phyloP scores from a whole-genome alignment of 2,113 vertebrate species.

The Dicrurus megarhynchus region DNA sequence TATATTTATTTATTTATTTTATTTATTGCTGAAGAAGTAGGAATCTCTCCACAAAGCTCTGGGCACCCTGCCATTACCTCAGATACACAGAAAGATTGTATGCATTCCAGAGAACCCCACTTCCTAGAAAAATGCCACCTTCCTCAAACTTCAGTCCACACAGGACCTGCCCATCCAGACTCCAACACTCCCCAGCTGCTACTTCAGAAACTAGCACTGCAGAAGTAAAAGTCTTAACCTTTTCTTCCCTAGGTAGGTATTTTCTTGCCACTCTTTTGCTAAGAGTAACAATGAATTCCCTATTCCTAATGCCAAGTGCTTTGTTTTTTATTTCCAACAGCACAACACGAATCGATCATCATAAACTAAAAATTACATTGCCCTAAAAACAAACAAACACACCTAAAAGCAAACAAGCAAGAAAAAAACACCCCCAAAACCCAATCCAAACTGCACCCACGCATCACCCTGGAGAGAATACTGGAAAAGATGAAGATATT shows the following conservation, averaged over 20 bases:
- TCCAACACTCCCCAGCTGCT: neutral
- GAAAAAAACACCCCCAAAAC: fast-evolving
- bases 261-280: neutral
- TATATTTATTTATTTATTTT: neutral
- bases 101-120: neutral
- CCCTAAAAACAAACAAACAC: neutral
- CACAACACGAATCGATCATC: neutral
- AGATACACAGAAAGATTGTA: neutral
- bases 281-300: neutral
- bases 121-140: neutral
- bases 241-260: neutral
- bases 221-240: neutral
- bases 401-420: neutral
- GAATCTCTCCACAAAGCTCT: neutral
- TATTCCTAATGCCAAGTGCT: neutral
- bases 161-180: neutral
- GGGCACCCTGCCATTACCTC: neutral
- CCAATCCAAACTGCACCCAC: neutral
- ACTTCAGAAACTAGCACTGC: neutral
- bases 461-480: neutral
- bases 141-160: neutral
- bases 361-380: neutral
- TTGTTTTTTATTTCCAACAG: neutral
- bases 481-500: neutral
- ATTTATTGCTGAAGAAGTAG: constrained; percentile 19